Conservation (phyloP, 2,797 vertebrate genomes). For the Antrozous pallidus region DNA sequence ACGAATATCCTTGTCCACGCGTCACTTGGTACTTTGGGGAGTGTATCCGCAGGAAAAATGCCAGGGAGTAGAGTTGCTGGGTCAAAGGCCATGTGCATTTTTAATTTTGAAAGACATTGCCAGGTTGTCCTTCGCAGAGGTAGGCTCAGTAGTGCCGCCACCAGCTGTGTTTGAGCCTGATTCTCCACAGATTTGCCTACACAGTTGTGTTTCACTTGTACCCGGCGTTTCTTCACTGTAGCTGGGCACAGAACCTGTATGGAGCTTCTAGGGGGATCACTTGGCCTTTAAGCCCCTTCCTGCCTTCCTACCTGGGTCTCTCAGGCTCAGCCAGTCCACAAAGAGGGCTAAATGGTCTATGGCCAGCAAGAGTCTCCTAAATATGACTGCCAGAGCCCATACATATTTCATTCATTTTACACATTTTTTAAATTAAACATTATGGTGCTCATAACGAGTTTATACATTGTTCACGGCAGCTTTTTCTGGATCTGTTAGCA, state of each 20-base stretch:
- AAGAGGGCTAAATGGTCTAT: not conserved
- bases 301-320: not conserved
- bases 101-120: slow-evolving; percentile 44
- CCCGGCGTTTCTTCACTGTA: not conserved
- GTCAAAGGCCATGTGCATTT: slow-evolving; percentile 42
- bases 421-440: not conserved
- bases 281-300: not conserved
- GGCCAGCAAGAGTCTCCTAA: not conserved
- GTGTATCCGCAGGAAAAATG: slow-evolving; percentile 34
- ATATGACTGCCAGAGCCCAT: not conserved
- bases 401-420: not conserved
- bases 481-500: not conserved
- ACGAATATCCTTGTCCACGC: slow-evolving; percentile 27
- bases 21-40: slow-evolving; percentile 51
- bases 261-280: not conserved
- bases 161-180: not conserved
- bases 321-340: not conserved
- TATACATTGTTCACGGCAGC: not conserved
- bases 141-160: not conserved
- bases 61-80: slow-evolving; percentile 24
- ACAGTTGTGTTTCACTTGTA: not conserved
- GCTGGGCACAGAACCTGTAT: not conserved
- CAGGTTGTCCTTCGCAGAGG: not conserved
- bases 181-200: not conserved
- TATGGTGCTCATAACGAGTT: not conserved